phyloP scores from a whole-genome alignment of 2,797 vertebrate genomes.

The Hemitrygon akajei region DNA sequence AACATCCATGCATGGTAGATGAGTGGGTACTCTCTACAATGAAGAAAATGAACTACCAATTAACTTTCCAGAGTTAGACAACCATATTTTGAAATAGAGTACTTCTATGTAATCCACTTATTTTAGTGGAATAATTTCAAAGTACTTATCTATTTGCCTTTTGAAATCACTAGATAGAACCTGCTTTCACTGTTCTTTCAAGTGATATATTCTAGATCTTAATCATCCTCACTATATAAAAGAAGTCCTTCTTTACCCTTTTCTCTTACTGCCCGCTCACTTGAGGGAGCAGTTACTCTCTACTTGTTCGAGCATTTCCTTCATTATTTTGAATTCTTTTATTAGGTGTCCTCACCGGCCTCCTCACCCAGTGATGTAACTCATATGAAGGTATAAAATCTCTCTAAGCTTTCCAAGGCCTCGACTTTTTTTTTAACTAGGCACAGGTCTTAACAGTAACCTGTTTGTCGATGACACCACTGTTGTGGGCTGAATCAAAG shows the following conservation, averaged over 20 bases:
- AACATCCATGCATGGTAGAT: neutral
- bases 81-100: neutral
- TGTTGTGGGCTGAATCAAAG: too few relatives aligned
- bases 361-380: neutral
- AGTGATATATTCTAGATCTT: neutral
- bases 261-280: neutral
- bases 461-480: neutral
- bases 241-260: neutral
- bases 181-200: too few relatives aligned
- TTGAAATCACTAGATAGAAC: neutral
- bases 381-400: neutral
- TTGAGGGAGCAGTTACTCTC: neutral
- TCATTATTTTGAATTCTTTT: neutral
- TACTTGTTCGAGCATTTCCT: neutral
- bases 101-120: neutral
- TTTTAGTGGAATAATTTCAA: neutral
- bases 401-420: neutral
- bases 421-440: neutral
- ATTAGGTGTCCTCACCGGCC: neutral
- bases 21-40: neutral
- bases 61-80: neutral
- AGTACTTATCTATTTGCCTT: neutral
- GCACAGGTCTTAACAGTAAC: neutral
- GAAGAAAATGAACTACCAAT: neutral
- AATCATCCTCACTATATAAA: neutral